Percentiles rank a stretch among this genome's conserved stretches.
These are phyloP conservation scores for Kryptolebias marmoratus DNA, from an alignment of 2,113 vertebrate genomes.

Conservation along the genomic window DNA sequence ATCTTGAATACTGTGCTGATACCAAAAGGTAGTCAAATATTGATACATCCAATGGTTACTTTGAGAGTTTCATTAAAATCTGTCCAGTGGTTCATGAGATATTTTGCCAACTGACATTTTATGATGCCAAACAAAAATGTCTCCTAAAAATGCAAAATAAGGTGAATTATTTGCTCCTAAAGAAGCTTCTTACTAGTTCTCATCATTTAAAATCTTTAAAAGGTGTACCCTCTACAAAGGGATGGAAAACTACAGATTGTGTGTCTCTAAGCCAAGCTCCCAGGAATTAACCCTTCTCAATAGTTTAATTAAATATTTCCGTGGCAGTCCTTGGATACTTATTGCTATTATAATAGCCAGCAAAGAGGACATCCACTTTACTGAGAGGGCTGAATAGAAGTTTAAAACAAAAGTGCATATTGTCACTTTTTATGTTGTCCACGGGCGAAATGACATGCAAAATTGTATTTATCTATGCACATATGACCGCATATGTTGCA, in stretches of 20 bases:
- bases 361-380: background rate
- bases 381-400: background rate
- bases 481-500: constrained; percentile 97
- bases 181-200: background rate
- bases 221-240: background rate
- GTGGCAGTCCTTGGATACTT: too few relatives aligned
- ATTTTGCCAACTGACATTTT: too few relatives aligned
- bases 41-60: too few relatives aligned
- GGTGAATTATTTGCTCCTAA: background rate
- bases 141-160: background rate
- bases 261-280: background rate
- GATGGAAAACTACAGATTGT: background rate
- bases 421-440: constrained; percentile 87
- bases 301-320: background rate
- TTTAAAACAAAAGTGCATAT: background rate
- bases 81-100: too few relatives aligned
- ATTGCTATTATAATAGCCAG: background rate
- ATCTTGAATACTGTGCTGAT: too few relatives aligned
- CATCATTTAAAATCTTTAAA: background rate
- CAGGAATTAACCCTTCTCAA: background rate
- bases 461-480: constrained; percentile 97
- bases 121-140: too few relatives aligned
- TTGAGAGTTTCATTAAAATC: too few relatives aligned
- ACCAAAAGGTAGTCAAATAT: too few relatives aligned
- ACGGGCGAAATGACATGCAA: constrained; percentile 96